Conservation (phyloP, 2,888 invertebrate genomes). For the Dorcus parallelipipedus region DNA sequence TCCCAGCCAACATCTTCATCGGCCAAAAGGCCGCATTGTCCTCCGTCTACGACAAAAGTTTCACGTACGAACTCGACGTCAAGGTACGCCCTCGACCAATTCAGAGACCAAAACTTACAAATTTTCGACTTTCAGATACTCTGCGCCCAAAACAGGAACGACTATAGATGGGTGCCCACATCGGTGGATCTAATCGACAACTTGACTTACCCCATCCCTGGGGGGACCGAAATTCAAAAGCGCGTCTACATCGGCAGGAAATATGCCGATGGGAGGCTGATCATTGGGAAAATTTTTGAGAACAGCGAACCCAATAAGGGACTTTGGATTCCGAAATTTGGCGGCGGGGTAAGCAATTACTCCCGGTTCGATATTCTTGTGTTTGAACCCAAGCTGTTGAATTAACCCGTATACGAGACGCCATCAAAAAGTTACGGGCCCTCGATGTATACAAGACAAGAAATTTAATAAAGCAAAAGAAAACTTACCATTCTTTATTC, state of each 20-base stretch:
- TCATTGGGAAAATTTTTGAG: not conserved
- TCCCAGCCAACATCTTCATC: not conserved
- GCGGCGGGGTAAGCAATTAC: not conserved
- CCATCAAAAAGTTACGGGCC: no score
- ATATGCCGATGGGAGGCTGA: not conserved
- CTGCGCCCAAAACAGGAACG: not conserved
- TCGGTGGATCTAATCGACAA: not conserved
- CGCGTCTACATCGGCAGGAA: not conserved
- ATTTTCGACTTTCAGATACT: not conserved
- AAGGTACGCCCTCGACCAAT: not conserved
- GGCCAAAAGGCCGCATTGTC: not conserved
- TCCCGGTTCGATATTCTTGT: not conserved
- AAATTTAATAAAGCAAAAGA: no score
- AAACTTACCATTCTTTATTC: no score
- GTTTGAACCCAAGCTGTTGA: not conserved
- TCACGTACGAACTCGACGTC: not conserved
- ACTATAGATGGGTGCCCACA: not conserved
- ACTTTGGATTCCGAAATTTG: not conserved
- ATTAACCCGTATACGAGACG: no score
- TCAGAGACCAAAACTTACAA: no score
- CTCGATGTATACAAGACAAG: no score
- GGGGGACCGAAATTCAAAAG: not conserved
- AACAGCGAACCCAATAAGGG: not conserved
- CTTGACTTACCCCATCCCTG: not conserved
- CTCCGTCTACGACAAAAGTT: not conserved